Conservation (phyloP, 1,140 invertebrate species). For the Bombyx mandarina region DNA sequence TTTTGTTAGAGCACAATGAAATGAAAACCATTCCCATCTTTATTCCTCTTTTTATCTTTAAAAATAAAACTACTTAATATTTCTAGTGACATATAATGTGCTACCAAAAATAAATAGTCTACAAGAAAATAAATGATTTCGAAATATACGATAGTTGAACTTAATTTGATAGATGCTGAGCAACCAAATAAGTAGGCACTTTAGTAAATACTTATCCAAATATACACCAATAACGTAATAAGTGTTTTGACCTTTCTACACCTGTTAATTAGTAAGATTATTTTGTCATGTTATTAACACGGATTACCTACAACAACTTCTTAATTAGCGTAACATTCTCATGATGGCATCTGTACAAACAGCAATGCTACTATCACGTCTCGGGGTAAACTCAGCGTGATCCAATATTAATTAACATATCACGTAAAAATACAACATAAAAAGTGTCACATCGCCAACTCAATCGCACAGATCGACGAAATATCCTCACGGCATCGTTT, state of each 20-base stretch:
- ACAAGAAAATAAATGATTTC: too few species aligned
- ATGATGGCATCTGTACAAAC: neutral
- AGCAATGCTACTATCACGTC: slow-evolving; percentile 2
- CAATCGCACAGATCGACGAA: neutral
- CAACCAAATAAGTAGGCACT: neutral
- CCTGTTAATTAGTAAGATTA: slow-evolving; percentile 1
- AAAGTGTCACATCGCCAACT: slow-evolving; percentile 10
- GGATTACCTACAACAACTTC: slow-evolving; percentile 3
- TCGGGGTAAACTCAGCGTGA: slow-evolving; percentile 12
- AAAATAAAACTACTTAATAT: too few species aligned
- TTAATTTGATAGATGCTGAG: too few species aligned
- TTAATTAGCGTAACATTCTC: too few species aligned
- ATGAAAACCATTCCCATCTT: too few species aligned
- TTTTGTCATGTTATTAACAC: slow-evolving; percentile 15
- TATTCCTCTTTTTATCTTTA: too few species aligned
- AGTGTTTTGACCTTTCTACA: neutral
- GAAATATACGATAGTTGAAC: too few species aligned
- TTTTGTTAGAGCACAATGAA: neutral
- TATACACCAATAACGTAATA: neutral
- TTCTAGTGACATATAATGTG: too few species aligned
- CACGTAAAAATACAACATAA: slow-evolving; percentile 22
- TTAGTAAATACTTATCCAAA: neutral
- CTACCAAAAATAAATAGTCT: too few species aligned
- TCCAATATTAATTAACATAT: slow-evolving; percentile 18
- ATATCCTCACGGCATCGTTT: neutral